A percentile compares a stretch with the other conserved stretches of the same genome.
Evolutionary conservation across 2,888 invertebrate species (phyloP).

Genomic region (Choreutis nemorana): DNA sequence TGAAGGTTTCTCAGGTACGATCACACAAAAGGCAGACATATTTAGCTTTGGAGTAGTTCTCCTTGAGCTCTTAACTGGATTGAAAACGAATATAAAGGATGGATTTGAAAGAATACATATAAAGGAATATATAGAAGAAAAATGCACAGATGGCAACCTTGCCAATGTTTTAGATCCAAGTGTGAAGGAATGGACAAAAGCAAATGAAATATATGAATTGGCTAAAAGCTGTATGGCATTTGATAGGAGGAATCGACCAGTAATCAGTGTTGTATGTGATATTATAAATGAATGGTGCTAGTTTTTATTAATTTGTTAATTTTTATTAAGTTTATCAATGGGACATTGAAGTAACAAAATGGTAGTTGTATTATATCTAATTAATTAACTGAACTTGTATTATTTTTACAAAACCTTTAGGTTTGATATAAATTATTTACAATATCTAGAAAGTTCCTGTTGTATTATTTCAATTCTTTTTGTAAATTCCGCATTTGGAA

Average conservation of each 20-base stretch:
- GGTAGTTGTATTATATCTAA: too few species aligned
- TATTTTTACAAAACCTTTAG: conserved; percentile 5
- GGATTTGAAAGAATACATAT: conserved; percentile 53
- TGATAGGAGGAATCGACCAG: conserved; percentile 63
- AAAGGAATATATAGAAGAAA: conserved; percentile 60
- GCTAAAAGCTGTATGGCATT: conserved; percentile 64
- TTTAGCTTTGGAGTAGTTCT: conserved; percentile 82
- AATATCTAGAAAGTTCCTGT: conserved; percentile 16
- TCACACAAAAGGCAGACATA: conserved; percentile 78
- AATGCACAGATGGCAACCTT: conserved; percentile 54
- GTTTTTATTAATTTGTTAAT: background rate
- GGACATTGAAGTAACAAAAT: too few species aligned
- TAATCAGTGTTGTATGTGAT: conserved; percentile 61
- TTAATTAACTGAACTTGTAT: conserved; percentile 3
- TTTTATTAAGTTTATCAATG: background rate
- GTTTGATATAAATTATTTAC: too few species aligned
- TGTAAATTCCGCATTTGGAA: conserved; percentile 19
- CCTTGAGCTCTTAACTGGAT: conserved; percentile 75
- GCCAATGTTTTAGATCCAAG: conserved; percentile 60
- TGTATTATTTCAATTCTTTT: conserved; percentile 27
- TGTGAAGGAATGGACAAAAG: conserved; percentile 61
- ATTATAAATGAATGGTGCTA: conserved; percentile 19
- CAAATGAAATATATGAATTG: conserved; percentile 58
- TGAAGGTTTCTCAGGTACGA: conserved; percentile 73
- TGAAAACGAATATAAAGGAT: conserved; percentile 68